Evolutionary conservation across 2,888 invertebrate species (phyloP).

Genomic region (Eilema sororculum): DNA sequence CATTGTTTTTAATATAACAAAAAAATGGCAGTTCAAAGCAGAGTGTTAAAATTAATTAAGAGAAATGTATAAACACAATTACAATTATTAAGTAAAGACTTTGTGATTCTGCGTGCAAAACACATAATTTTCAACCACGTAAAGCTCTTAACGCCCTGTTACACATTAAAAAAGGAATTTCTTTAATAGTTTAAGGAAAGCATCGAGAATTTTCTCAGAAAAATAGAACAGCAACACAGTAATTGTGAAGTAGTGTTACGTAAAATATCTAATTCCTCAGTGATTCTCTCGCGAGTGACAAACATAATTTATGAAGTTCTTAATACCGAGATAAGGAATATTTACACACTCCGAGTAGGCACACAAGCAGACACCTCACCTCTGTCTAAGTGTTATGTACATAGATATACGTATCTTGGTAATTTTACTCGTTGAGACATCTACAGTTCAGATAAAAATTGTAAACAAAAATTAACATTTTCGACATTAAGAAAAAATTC

Average conservation of each 20-base stretch:
- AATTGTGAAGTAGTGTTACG: conserved; percentile 12
- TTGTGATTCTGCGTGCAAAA: not conserved
- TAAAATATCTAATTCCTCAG: conserved; percentile 27
- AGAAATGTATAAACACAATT: not conserved
- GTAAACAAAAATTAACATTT: conserved; percentile 73
- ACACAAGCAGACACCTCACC: conserved; percentile 79
- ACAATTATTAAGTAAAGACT: not conserved
- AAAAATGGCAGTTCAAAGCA: not conserved
- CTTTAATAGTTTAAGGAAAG: not conserved
- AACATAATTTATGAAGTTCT: conserved; percentile 87
- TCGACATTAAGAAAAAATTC: conserved; percentile 63
- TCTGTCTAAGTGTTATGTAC: conserved; percentile 82
- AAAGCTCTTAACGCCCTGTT: not conserved
- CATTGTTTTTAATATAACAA: not conserved
- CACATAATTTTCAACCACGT: not conserved
- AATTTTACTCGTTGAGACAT: conserved; percentile 82
- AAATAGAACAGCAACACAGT: conserved; percentile 2
- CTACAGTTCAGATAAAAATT: conserved; percentile 77
- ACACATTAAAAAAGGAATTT: not conserved
- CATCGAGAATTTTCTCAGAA: conserved; percentile 4
- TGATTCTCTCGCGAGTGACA: conserved; percentile 81
- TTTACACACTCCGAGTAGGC: conserved; percentile 79
- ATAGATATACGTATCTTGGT: conserved; percentile 81
- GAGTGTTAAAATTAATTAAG: not conserved
- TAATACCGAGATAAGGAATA: conserved; percentile 84